Conservation (phyloP, 2,113 vertebrate species). For the Myrmecophaga tridactyla region DNA sequence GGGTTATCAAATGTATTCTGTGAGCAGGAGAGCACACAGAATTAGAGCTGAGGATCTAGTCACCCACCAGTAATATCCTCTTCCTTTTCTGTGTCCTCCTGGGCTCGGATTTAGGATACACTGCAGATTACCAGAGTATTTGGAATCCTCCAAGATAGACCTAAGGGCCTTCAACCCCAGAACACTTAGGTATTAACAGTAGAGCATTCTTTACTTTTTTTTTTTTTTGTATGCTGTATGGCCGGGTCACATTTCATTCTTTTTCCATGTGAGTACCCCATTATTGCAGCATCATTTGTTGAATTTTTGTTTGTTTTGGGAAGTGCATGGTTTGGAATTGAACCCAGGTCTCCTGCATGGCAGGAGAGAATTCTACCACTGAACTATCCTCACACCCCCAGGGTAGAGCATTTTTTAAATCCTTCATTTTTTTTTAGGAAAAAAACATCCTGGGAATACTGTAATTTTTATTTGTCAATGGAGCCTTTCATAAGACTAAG, state of each 20-base stretch:
- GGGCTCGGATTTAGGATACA: neutral
- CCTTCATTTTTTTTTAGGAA: neutral
- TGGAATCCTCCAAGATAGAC: neutral
- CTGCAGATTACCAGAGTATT: neutral
- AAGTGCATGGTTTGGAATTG: too few species aligned
- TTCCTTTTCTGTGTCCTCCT: neutral
- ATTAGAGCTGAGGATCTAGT: neutral
- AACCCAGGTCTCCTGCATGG: too few species aligned
- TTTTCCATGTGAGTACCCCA: too few species aligned
- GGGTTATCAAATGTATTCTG: neutral
- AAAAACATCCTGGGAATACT: neutral
- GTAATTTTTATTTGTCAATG: neutral
- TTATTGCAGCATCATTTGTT: too few species aligned
- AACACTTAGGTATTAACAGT: neutral
- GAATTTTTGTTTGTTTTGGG: too few species aligned
- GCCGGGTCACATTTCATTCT: too few species aligned
- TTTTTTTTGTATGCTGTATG: too few species aligned
- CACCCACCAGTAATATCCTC: neutral
- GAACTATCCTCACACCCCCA: too few species aligned
- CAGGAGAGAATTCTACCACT: too few species aligned
- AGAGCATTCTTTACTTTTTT: neutral
- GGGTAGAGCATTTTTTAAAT: neutral
- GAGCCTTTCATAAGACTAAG: conserved; percentile 9
- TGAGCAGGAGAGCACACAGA: neutral
- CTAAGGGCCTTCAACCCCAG: neutral